Evolutionary conservation across 2,797 vertebrate species (phyloP).

Genomic region (Brachymystax lenok): DNA sequence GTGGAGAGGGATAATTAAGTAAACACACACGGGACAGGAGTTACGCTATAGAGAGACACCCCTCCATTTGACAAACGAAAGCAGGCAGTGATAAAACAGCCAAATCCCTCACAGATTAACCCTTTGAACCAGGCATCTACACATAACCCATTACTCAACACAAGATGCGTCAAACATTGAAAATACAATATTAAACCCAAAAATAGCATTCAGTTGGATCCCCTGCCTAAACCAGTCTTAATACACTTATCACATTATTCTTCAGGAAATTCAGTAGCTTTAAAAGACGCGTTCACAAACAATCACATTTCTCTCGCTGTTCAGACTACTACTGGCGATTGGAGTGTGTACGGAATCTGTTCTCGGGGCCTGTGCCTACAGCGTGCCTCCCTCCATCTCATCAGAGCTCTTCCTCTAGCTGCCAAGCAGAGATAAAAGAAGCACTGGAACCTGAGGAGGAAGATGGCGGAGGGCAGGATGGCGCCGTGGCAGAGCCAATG

Average conservation of each 20-base stretch:
- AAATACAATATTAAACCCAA: slow-evolving; percentile 37
- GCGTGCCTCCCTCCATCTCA: background rate
- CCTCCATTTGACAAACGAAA: slow-evolving; percentile 44
- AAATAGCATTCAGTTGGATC: slow-evolving; percentile 51
- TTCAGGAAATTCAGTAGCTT: slow-evolving; percentile 55
- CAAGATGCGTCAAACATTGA: slow-evolving; percentile 31
- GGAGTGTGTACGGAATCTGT: background rate
- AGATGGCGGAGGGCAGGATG: background rate
- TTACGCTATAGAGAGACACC: slow-evolving; percentile 16
- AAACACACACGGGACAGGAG: slow-evolving; percentile 34
- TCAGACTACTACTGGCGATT: background rate
- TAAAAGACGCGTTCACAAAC: slow-evolving; percentile 54
- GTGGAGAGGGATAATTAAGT: slow-evolving; percentile 35
- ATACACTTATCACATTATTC: slow-evolving; percentile 56
- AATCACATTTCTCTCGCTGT: slow-evolving; percentile 34
- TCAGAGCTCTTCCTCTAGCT: slow-evolving; percentile 1
- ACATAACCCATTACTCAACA: slow-evolving; percentile 38
- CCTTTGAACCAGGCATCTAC: slow-evolving; percentile 36
- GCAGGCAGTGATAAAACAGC: slow-evolving; percentile 35
- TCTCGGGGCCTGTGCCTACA: background rate
- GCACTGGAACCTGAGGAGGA: background rate
- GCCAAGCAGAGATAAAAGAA: slow-evolving; percentile 14
- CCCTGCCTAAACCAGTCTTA: slow-evolving; percentile 22
- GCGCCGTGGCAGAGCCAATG: background rate
- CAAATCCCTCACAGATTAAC: slow-evolving; percentile 39